Conservation (phyloP, 2,888 invertebrate genomes). For the Drosophila nr. fundita region DNA sequence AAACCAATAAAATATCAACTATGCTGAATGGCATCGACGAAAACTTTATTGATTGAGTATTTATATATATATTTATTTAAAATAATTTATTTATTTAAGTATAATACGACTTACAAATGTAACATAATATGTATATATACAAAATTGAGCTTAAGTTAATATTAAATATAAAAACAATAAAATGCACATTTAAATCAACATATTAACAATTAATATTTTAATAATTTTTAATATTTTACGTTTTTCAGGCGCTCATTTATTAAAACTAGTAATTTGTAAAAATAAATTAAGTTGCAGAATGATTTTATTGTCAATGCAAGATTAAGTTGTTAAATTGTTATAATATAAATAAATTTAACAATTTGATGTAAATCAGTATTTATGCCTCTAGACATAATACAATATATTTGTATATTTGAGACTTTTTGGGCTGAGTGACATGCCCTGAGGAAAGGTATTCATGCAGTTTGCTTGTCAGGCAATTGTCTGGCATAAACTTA, state of each 20-base stretch:
- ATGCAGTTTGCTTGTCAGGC: conserved; percentile 12
- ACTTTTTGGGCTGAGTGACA: not conserved
- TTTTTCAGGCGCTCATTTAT: too few relatives aligned
- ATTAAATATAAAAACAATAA: not conserved
- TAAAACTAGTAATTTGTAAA: too few relatives aligned
- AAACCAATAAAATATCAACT: not conserved
- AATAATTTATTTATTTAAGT: not conserved
- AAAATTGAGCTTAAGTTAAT: not conserved
- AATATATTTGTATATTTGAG: not conserved
- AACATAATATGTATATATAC: too few relatives aligned
- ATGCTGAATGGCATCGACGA: not conserved
- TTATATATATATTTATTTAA: not conserved
- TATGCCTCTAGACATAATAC: not conserved
- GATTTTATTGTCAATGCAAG: too few relatives aligned
- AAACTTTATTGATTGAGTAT: not conserved
- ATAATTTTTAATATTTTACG: too few relatives aligned
- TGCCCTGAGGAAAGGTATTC: not conserved
- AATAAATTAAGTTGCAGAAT: too few relatives aligned
- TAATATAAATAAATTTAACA: not conserved
- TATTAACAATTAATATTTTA: too few relatives aligned
- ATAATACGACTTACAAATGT: too few relatives aligned
- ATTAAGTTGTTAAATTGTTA: not conserved
- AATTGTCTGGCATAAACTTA: conserved; percentile 17
- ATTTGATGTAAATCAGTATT: not conserved
- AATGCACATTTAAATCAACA: too few relatives aligned